Percentiles rank a stretch among this genome's conserved stretches.
phyloP scores from a whole-genome alignment of 2,888 invertebrate species.

The Tetanocera ferruginea region DNA sequence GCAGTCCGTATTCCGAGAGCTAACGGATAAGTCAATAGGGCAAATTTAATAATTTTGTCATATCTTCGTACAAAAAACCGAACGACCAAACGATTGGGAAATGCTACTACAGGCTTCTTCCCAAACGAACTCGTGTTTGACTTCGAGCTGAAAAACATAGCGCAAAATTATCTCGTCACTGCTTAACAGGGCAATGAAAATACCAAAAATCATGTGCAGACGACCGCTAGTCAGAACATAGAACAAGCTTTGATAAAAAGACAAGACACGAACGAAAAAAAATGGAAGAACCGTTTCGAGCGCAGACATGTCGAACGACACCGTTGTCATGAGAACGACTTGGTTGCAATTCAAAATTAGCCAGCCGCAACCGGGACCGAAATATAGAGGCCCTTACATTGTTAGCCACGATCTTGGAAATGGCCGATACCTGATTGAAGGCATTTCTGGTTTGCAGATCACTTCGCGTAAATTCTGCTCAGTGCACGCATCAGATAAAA shows the following conservation, averaged over 20 bases:
- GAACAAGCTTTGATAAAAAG: not conserved
- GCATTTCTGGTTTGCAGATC: conserved; percentile 31
- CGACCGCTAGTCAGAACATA: not conserved
- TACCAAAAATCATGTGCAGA: not conserved
- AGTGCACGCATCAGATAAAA: not conserved
- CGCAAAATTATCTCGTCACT: not conserved
- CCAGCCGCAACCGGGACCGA: conserved; percentile 40
- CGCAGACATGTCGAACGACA: not conserved
- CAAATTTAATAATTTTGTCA: no score
- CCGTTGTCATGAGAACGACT: not conserved
- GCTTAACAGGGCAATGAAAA: not conserved
- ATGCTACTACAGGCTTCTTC: conserved; percentile 35
- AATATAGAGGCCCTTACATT: conserved; percentile 24
- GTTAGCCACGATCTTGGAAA: not conserved
- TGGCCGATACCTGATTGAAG: not conserved
- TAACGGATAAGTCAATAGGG: no score
- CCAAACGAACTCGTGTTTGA: conserved; percentile 45
- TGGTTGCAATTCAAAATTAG: conserved; percentile 30
- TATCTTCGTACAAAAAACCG: no score
- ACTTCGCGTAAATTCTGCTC: conserved; percentile 40
- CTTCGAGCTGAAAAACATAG: conserved; percentile 20
- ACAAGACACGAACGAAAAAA: conserved; percentile 26
- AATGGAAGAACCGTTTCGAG: conserved; percentile 28
- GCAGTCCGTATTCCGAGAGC: no score
- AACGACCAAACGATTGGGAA: not conserved